A percentile compares a stretch with the other conserved stretches of the same genome.
These are phyloP conservation scores for Drosophila mettleri DNA, from an alignment of 2,888 invertebrate genomes.

Conservation along the genomic window DNA sequence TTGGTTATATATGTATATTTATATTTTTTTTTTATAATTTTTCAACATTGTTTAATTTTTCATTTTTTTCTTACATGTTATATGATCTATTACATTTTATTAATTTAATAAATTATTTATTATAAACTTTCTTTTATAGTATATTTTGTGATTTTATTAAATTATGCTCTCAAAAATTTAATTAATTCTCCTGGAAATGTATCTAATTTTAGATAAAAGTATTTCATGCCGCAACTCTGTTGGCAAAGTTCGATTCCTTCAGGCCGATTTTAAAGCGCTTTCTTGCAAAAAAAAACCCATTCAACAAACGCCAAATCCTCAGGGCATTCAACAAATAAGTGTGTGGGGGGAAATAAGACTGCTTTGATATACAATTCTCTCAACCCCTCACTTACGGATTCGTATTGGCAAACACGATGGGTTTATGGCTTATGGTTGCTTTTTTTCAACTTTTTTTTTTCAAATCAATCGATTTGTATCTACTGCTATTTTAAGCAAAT, in stretches of 20 bases:
- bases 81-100: no score
- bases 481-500: slow-evolving; percentile 24
- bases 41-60: no score
- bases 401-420: neutral
- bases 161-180: neutral
- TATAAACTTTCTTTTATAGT: no score
- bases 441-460: neutral
- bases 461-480: slow-evolving; percentile 30
- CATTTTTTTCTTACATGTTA: no score
- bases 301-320: slow-evolving; percentile 11
- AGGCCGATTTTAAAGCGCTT: slow-evolving; percentile 4
- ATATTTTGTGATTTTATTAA: neutral
- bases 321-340: slow-evolving; percentile 11
- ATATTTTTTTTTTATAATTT: no score
- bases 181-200: neutral
- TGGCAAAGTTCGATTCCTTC: neutral
- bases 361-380: slow-evolving; percentile 11
- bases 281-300: slow-evolving; percentile 2
- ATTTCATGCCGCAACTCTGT: neutral
- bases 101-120: no score
- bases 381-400: neutral
- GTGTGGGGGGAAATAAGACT: neutral
- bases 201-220: neutral
- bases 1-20: no score
- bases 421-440: neutral